A percentile compares a stretch with the other conserved stretches of the same genome.
phyloP scores from a whole-genome alignment of 1,140 invertebrate genomes.

The Macrocentrus cingulum region DNA sequence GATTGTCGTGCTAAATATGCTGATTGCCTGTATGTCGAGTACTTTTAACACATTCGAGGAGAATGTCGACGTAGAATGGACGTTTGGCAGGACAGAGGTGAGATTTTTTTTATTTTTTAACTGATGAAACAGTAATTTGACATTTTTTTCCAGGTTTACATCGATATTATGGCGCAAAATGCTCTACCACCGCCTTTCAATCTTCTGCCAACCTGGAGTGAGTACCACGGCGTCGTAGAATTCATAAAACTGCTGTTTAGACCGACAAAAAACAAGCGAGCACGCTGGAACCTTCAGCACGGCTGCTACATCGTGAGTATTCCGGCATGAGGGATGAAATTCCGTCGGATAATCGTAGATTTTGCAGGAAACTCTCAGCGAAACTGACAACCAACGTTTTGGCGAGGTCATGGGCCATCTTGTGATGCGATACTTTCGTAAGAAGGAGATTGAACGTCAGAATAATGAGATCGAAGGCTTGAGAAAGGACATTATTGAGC shows the following conservation, averaged over 20 bases:
- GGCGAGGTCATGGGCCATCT: conserved; percentile 59
- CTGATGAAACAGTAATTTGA: too few relatives aligned
- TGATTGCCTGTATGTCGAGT: conserved; percentile 77
- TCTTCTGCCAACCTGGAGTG: conserved; percentile 59
- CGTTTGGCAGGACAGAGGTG: conserved; percentile 63
- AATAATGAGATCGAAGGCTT: conserved; percentile 36
- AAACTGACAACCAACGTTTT: conserved; percentile 44
- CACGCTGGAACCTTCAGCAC: conserved; percentile 47
- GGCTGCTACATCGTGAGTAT: conserved; percentile 56
- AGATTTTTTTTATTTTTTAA: too few relatives aligned
- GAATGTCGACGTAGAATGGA: conserved; percentile 65
- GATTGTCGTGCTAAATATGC: conserved; percentile 75
- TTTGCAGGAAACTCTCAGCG: conserved; percentile 33
- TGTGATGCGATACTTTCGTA: conserved; percentile 61
- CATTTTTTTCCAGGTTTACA: conserved; percentile 51
- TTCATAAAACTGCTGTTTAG: conserved; percentile 47
- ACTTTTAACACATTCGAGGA: conserved; percentile 69
- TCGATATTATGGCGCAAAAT: conserved; percentile 62
- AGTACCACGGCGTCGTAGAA: conserved; percentile 51
- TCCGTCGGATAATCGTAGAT: background rate
- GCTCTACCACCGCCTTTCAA: conserved; percentile 63
- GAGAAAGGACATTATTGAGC: conserved; percentile 37
- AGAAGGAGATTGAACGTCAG: conserved; percentile 44
- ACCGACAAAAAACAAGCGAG: conserved; percentile 37
- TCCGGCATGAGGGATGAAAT: background rate